phyloP scores from a whole-genome alignment of 2,888 invertebrate genomes.

The Drosophila setosimentum region DNA sequence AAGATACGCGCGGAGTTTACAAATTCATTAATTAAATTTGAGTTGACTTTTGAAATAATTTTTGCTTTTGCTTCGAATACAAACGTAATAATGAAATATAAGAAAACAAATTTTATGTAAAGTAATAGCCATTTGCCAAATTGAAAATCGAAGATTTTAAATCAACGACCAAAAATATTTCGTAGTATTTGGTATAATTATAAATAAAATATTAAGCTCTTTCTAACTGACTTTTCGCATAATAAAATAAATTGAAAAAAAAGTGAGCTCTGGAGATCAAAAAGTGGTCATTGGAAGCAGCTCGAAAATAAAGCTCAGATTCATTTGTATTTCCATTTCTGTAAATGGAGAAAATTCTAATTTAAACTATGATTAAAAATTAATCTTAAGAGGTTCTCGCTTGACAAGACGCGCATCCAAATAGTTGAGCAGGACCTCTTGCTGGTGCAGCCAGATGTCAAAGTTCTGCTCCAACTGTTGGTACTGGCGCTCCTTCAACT shows the following conservation, averaged over 20 bases:
- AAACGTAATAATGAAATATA: neutral
- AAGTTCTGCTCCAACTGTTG: conserved; percentile 59
- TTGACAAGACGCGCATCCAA: conserved; percentile 14
- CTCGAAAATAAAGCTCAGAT: conserved; percentile 9
- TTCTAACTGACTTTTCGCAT: neutral
- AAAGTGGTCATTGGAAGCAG: conserved; percentile 1
- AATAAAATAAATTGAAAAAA: neutral
- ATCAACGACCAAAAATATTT: neutral
- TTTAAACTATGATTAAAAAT: neutral
- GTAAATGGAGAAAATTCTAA: neutral
- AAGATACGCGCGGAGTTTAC: neutral
- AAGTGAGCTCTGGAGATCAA: conserved; percentile 17
- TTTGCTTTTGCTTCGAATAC: neutral
- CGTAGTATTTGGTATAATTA: conserved; percentile 15
- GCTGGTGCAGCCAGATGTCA: conserved; percentile 51
- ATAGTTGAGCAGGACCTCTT: conserved; percentile 34
- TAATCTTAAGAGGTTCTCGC: neutral
- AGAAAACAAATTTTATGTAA: neutral
- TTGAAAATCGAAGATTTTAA: neutral
- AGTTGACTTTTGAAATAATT: neutral
- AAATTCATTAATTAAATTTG: neutral
- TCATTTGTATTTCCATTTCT: neutral
- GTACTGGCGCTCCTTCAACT: conserved; percentile 63
- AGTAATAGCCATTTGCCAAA: neutral
- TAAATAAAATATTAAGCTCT: neutral